Conservation (phyloP, 2,797 vertebrate genomes). For the Bucorvus abyssinicus region DNA sequence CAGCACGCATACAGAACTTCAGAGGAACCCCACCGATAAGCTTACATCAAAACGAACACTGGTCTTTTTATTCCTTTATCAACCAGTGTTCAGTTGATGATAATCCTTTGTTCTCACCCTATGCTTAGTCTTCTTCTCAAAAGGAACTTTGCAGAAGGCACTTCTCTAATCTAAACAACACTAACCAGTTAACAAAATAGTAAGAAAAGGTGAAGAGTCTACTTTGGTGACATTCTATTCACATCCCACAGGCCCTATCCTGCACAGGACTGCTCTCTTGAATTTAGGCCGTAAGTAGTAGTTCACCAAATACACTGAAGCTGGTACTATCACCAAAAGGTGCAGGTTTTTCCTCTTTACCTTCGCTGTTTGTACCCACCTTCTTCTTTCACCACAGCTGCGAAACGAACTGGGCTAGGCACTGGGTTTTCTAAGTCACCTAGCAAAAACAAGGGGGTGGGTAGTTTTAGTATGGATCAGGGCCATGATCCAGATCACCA, state of each 20-base stretch:
- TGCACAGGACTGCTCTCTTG: not conserved
- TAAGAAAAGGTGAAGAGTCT: not conserved
- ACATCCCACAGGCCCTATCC: not conserved
- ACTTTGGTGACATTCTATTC: not conserved
- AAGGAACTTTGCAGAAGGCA: not conserved
- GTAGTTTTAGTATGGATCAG: not conserved
- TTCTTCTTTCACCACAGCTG: not conserved
- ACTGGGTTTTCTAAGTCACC: not conserved
- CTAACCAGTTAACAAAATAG: not conserved
- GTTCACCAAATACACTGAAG: not conserved
- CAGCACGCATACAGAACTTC: accelerated
- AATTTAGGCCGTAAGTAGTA: not conserved
- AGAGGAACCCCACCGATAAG: not conserved
- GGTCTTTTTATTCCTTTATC: not conserved
- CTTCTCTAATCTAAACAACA: not conserved
- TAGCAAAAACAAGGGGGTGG: not conserved
- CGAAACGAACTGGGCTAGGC: not conserved
- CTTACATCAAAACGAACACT: not conserved
- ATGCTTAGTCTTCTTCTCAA: not conserved
- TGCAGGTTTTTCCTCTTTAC: not conserved
- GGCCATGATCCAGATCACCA: not conserved
- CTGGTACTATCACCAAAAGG: not conserved
- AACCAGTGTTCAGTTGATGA: not conserved
- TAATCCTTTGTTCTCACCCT: not conserved
- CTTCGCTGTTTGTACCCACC: not conserved